Conservation (phyloP, 2,888 invertebrate genomes). For the Mesorhabditis belari region DNA sequence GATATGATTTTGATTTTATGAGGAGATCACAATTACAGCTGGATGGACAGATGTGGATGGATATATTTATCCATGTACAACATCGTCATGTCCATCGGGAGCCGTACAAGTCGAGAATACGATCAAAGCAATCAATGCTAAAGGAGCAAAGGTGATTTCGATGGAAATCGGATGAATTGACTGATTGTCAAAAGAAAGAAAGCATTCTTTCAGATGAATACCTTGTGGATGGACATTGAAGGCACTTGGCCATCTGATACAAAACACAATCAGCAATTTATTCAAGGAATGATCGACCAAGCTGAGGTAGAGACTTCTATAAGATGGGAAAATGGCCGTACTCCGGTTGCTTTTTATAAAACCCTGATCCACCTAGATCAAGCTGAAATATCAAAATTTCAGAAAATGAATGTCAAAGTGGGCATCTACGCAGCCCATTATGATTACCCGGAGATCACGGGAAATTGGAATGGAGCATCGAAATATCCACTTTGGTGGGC, state of each 20-base stretch:
- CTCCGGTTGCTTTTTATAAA: background rate
- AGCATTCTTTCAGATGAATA: background rate
- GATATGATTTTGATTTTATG: too few relatives aligned
- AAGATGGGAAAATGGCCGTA: background rate
- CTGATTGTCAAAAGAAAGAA: too few relatives aligned
- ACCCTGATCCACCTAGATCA: background rate
- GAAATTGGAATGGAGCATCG: constrained; percentile 21
- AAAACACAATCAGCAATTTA: constrained; percentile 5
- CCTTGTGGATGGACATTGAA: constrained; percentile 3
- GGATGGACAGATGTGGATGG: constrained; percentile 19
- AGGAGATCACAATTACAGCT: constrained; percentile 11
- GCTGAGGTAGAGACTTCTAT: background rate
- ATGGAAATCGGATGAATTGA: background rate
- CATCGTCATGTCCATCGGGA: constrained; percentile 12
- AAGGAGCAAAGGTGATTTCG: constrained; percentile 14
- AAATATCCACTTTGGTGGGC: constrained; percentile 34
- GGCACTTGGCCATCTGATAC: constrained; percentile 10
- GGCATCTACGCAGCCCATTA: constrained; percentile 35
- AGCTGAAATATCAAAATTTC: too few relatives aligned
- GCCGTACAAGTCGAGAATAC: constrained; percentile 15
- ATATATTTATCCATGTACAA: constrained; percentile 27
- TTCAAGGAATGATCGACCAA: constrained; percentile 7
- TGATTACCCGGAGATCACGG: constrained; percentile 34
- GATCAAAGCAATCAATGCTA: constrained; percentile 5
- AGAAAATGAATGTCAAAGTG: constrained; percentile 8